A percentile compares a stretch with the other conserved stretches of the same genome.
phyloP scores from a whole-genome alignment of 2,888 invertebrate genomes.

The Oscheius sp. region DNA sequence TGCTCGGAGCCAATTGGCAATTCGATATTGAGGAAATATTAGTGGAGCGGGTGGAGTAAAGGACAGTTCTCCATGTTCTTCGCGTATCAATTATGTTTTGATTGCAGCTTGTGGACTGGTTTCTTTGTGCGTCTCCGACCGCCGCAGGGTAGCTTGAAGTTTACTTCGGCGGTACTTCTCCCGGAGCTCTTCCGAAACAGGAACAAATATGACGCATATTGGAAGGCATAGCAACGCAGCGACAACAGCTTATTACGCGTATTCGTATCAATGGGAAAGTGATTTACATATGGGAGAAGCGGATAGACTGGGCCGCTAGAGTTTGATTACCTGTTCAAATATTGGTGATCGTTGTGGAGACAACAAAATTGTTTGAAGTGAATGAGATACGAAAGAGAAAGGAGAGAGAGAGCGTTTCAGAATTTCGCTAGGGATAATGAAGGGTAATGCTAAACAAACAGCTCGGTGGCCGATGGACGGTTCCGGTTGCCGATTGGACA shows the following conservation, averaged over 20 bases:
- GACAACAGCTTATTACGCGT: neutral
- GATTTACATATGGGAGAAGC: neutral
- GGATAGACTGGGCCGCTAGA: neutral
- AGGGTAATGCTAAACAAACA: slow-evolving; percentile 23
- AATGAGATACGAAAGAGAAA: neutral
- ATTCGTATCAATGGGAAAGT: neutral
- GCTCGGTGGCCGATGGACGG: slow-evolving; percentile 1
- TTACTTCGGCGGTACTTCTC: neutral
- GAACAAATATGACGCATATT: neutral
- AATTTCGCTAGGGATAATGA: slow-evolving; percentile 12
- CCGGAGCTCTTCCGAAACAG: neutral
- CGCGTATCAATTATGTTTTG: slow-evolving; percentile 30
- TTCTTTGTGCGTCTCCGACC: slow-evolving; percentile 22
- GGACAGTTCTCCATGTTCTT: neutral
- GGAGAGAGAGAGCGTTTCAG: neutral
- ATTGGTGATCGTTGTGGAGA: neutral
- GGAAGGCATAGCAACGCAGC: slow-evolving; percentile 10
- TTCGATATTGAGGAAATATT: neutral
- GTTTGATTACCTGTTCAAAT: slow-evolving; percentile 29
- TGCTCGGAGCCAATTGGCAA: neutral
- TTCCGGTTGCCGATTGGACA: slow-evolving; percentile 13
- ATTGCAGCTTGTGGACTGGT: slow-evolving; percentile 24
- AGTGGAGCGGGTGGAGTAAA: neutral
- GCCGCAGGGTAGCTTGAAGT: neutral
- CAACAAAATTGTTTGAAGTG: slow-evolving; percentile 9